Percentiles rank a stretch among this genome's conserved stretches.
Conservation (phyloP, 1,140 invertebrate genomes). For the Chrysopa pallens region DNA sequence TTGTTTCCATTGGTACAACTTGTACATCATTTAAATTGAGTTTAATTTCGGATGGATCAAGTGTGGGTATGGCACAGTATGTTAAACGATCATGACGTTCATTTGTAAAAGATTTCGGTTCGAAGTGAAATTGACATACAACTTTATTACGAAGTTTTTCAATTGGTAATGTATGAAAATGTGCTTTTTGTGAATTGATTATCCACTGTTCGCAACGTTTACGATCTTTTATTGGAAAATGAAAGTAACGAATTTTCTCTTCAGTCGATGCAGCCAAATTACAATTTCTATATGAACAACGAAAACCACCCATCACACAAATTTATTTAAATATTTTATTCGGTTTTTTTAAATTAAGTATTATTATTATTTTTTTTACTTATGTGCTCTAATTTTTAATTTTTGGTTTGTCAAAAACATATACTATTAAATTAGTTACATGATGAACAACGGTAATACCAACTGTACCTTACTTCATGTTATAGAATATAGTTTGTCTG, state of each 20-base stretch:
- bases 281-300: constrained; percentile 32
- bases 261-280: constrained; percentile 19
- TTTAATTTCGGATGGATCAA: constrained; percentile 14
- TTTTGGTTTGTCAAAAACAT: too few species aligned
- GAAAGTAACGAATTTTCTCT: constrained; percentile 35
- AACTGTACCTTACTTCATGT: too few species aligned
- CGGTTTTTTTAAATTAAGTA: too few species aligned
- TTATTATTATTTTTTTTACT: too few species aligned
- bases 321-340: neutral
- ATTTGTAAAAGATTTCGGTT: constrained; percentile 32
- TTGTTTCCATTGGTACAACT: neutral
- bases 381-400: too few species aligned
- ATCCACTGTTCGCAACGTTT: constrained; percentile 33
- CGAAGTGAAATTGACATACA: constrained; percentile 35
- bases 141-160: constrained; percentile 37
- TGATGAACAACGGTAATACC: too few species aligned
- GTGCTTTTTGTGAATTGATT: constrained; percentile 25
- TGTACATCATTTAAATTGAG: neutral
- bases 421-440: too few species aligned
- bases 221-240: constrained; percentile 35
- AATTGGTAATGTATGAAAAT: constrained; percentile 29
- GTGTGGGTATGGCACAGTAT: constrained; percentile 17
- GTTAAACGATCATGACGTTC: constrained; percentile 18
- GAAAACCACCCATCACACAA: constrained; percentile 34
- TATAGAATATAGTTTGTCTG: too few species aligned